Evolutionary conservation across 2,888 invertebrate species (phyloP).

Genomic region (Automeris io): DNA sequence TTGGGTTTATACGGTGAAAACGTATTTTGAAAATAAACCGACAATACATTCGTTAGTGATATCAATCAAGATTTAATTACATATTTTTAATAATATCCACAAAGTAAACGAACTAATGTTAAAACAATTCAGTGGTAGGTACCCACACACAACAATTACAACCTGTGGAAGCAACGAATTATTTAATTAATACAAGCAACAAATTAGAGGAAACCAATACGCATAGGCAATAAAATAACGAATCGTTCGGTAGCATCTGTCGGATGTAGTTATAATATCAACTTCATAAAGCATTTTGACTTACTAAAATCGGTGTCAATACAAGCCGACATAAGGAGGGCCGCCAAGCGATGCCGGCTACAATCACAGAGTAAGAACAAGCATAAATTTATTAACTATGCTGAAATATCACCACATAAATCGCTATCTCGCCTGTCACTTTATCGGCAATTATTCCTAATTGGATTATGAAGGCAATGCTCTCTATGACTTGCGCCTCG

Average conservation of each 20-base stretch:
- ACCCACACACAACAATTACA: no score
- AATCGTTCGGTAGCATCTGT: neutral
- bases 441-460: slow-evolving; percentile 77
- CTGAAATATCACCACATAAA: slow-evolving; percentile 76
- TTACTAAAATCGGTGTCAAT: slow-evolving; percentile 1
- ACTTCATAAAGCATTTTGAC: slow-evolving; percentile 1
- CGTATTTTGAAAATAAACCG: no score
- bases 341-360: slow-evolving; percentile 58
- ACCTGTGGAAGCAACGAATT: no score
- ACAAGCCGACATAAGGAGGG: slow-evolving; percentile 4
- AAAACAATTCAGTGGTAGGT: no score
- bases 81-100: no score
- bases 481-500: slow-evolving; percentile 22
- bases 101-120: no score
- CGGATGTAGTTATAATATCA: slow-evolving; percentile 3
- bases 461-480: slow-evolving; percentile 73
- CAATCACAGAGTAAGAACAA: slow-evolving; percentile 73
- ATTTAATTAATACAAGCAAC: neutral
- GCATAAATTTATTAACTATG: slow-evolving; percentile 76
- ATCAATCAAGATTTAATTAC: no score
- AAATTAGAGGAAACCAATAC: slow-evolving; percentile 3
- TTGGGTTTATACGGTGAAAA: no score
- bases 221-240: neutral
- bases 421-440: slow-evolving; percentile 71
- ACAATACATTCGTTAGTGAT: no score